Evolutionary conservation across 2,797 vertebrate species (phyloP).

Genomic region (Enteromius unitaeniatus): DNA sequence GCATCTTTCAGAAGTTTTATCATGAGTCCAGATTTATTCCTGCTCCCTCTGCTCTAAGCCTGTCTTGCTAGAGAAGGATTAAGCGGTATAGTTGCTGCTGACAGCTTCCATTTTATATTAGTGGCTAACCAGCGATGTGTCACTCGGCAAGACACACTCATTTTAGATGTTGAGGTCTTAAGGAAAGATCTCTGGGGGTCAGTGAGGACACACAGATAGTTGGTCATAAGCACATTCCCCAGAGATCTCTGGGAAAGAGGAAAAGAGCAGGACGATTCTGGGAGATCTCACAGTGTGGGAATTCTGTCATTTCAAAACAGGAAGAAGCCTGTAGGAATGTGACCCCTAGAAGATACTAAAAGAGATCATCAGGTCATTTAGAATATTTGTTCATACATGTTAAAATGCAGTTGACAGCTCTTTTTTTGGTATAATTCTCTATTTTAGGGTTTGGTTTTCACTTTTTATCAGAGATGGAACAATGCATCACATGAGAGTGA

Average conservation of each 20-base stretch:
- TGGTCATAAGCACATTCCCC: conserved; percentile 26
- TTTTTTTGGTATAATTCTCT: background rate
- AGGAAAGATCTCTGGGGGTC: conserved; percentile 13
- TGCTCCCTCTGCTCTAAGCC: conserved; percentile 20
- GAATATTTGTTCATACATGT: background rate
- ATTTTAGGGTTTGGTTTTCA: background rate
- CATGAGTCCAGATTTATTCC: conserved; percentile 6
- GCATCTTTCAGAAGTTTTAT: conserved; percentile 8
- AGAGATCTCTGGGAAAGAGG: conserved; percentile 51
- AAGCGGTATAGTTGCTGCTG: background rate
- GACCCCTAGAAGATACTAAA: conserved; percentile 31
- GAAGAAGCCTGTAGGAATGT: conserved; percentile 48
- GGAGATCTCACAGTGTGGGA: conserved; percentile 74
- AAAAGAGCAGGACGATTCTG: conserved; percentile 44
- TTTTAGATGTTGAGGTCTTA: conserved; percentile 20
- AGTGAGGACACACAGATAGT: conserved; percentile 5
- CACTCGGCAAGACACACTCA: conserved; percentile 22
- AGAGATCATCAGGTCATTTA: background rate
- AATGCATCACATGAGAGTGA: conserved; percentile 20
- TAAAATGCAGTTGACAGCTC: background rate
- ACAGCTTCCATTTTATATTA: conserved; percentile 33
- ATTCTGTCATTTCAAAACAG: conserved; percentile 64
- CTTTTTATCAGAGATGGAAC: conserved; percentile 9
- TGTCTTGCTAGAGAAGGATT: conserved; percentile 17
- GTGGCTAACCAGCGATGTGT: conserved; percentile 1